Evolutionary conservation across 2,113 vertebrate genomes (phyloP).

Genomic region (Spheniscus mendiculus): DNA sequence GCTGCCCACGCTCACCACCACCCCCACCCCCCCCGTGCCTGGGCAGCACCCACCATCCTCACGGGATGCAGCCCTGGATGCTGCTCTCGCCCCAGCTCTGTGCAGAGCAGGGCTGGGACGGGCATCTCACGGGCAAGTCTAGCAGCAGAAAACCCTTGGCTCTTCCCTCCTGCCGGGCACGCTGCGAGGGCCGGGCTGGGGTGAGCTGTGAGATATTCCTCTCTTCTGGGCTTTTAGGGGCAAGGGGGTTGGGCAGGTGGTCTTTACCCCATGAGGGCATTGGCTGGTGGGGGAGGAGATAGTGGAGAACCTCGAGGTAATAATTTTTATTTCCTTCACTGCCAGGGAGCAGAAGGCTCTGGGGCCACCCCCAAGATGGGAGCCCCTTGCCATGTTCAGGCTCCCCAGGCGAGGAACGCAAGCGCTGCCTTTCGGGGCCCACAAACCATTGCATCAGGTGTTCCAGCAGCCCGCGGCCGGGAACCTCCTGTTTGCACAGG

Average conservation of each 20-base stretch:
- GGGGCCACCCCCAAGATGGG: not conserved
- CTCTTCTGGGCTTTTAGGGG: not conserved
- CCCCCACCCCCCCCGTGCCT: not conserved
- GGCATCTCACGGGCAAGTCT: not conserved
- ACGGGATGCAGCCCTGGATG: not conserved
- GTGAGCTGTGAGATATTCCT: not conserved
- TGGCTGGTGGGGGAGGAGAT: not conserved
- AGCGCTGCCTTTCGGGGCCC: not conserved
- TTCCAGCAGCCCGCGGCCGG: not conserved
- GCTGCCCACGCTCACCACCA: not conserved
- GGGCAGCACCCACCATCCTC: not conserved
- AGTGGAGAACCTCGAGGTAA: not conserved
- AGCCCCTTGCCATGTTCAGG: no score
- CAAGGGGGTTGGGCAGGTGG: no score
- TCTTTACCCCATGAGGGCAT: rapidly evolving
- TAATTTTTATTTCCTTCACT: not conserved
- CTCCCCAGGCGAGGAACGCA: not conserved
- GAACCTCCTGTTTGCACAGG: not conserved
- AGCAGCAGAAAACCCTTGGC: not conserved
- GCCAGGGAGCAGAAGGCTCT: not conserved
- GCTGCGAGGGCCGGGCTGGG: not conserved
- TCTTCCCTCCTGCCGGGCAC: not conserved
- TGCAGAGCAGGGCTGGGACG: not conserved
- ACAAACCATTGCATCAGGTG: rapidly evolving
- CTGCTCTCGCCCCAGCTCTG: not conserved